Evolutionary conservation across 2,888 invertebrate species (phyloP), one percentile per base, ranked within the genome.

Genomic region (Strigamia crassipes): DNA sequence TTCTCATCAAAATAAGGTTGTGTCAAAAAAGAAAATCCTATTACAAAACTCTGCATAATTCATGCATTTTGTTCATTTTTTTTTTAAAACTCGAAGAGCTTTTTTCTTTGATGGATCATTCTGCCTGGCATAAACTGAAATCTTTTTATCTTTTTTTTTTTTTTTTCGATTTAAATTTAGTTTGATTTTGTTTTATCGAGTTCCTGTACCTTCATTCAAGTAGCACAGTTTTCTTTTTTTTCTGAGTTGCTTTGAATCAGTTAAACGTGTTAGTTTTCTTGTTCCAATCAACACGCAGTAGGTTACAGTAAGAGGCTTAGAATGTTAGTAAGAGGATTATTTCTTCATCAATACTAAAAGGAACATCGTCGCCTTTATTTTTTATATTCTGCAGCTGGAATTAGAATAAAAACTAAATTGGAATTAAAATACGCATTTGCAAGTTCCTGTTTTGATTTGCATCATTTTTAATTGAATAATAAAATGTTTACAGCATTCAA

Each of bases 31-130:
- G 73, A 73, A 73, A 73, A 73, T 73, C 73, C 73, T 73, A 73
- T 73, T 73, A 73, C 73, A 73, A 73, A 73, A 27, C 73, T 73
- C 73, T 73, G 73, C 73, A 73, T 73, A 73, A 73, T 73, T 73
- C 73, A 73, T 73, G 73, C 73, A 73, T 73, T 73, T 73, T 73
- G 27, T 73, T 73, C 31, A 6, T 21, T 18, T 61, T 12, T 61
- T 61, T 61, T 61, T 61, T n/a, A n/a, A 10, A n/a, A 23, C 38
- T 38, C 38, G 21, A 23, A 56, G 61, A 21, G 4, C 18, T 73
- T 73, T 31, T 31, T 73, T 73, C 31, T 73, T 73, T 73, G 73
- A 73, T 73, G 73, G 73, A 73, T 73, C 73, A 73, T 73, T 73
- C 73, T 27, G 73, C 13, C 13, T 27, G 73, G 73, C 31, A 73